Evolutionary conservation across 2,888 invertebrate genomes (phyloP).

Genomic region (Scaptomyza flava): DNA sequence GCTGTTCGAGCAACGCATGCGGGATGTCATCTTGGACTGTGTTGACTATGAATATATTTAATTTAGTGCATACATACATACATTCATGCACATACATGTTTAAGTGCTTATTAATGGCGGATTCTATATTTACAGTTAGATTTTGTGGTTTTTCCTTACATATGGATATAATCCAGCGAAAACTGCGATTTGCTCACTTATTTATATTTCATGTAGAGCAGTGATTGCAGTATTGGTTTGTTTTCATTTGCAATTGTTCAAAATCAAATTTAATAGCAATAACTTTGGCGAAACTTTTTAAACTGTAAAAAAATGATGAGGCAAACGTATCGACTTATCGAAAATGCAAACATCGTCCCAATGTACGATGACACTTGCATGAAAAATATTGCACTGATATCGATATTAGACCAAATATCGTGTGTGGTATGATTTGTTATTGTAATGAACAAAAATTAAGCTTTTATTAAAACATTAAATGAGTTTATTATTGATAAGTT

Average conservation of each 20-base stretch:
- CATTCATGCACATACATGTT: neutral
- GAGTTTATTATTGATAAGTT: too few relatives aligned
- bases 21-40: constrained; percentile 74
- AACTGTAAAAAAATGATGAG: neutral
- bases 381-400: neutral
- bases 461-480: neutral
- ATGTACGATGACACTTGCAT: neutral
- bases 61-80: neutral
- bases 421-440: neutral
- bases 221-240: neutral
- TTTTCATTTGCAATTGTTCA: neutral
- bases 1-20: constrained; percentile 69
- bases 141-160: neutral
- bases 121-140: neutral
- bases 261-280: neutral
- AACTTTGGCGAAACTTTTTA: neutral
- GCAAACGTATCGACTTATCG: neutral
- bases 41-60: constrained; percentile 71
- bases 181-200: neutral
- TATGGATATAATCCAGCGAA: neutral
- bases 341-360: neutral
- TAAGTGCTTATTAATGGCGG: neutral
- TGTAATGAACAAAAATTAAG: too few relatives aligned
- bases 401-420: neutral
- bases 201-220: neutral